Conservation (phyloP, 2,113 vertebrate species). For the Corythornis cristatus region DNA sequence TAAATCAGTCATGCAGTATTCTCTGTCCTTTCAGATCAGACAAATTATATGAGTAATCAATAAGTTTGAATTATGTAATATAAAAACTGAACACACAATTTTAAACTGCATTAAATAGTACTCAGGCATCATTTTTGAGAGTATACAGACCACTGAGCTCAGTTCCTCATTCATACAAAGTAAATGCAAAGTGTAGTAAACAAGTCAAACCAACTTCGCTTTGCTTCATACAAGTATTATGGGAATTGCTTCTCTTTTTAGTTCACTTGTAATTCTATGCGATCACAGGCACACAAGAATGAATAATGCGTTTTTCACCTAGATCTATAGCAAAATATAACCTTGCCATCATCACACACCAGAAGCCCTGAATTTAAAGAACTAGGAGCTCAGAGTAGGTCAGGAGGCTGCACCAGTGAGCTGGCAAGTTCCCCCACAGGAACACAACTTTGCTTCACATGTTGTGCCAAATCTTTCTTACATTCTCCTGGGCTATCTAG, state of each 20-base stretch:
- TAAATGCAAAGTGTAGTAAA: neutral
- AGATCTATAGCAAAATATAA: neutral
- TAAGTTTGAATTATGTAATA: neutral
- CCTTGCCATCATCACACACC: neutral
- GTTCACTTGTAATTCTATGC: neutral
- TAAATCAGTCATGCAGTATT: neutral
- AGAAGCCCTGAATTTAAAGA: neutral
- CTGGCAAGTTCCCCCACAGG: fast-evolving
- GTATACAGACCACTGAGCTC: neutral
- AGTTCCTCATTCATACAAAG: neutral
- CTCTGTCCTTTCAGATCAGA: conserved; percentile 3
- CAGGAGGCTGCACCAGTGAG: neutral
- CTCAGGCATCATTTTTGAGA: neutral
- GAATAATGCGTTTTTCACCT: neutral
- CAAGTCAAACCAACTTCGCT: neutral
- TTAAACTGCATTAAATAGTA: neutral
- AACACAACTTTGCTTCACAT: fast-evolving
- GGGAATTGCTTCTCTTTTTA: neutral
- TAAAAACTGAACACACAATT: neutral
- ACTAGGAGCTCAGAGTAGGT: neutral
- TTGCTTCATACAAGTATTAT: neutral
- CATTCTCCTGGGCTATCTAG: neutral
- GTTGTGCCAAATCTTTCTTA: fast-evolving
- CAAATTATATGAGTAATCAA: neutral
- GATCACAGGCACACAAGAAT: neutral